A percentile compares a stretch with the other conserved stretches of the same genome.
Evolutionary conservation across 2,888 invertebrate species (phyloP).

Genomic region (Stenolophus ochropezus): DNA sequence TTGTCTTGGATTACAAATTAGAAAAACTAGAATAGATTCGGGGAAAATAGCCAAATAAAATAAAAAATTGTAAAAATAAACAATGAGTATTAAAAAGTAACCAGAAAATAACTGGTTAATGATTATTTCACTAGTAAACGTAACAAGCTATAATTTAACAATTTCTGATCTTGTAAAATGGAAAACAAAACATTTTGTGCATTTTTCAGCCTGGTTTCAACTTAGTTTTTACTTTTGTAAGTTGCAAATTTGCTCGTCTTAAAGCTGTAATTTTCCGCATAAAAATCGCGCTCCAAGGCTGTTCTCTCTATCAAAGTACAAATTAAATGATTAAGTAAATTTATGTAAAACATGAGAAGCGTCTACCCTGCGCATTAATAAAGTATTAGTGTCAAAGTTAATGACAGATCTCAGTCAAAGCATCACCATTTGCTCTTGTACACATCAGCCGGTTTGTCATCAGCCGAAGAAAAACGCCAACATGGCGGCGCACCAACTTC

Average conservation of each 20-base stretch:
- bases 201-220: neutral
- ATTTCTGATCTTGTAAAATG: too few relatives aligned
- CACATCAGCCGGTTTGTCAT: slow-evolving; percentile 45
- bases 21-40: too few relatives aligned
- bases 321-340: slow-evolving; percentile 31
- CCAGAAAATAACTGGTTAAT: too few relatives aligned
- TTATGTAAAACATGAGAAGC: slow-evolving; percentile 10
- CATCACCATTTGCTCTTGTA: neutral
- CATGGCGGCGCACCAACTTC: neutral
- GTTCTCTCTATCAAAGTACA: neutral
- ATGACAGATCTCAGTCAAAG: slow-evolving; percentile 25
- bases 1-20: too few relatives aligned
- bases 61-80: too few relatives aligned
- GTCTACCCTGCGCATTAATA: slow-evolving; percentile 8
- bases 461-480: slow-evolving; percentile 6
- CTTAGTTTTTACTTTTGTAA: neutral
- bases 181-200: too few relatives aligned
- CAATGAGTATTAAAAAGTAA: too few relatives aligned
- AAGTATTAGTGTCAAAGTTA: slow-evolving; percentile 28
- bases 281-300: neutral
- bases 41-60: too few relatives aligned
- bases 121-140: too few relatives aligned
- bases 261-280: neutral
- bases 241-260: neutral
- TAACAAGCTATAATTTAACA: too few relatives aligned